Conservation (phyloP, 2,797 vertebrate species). For the Melanotaenia parkinsoni region DNA sequence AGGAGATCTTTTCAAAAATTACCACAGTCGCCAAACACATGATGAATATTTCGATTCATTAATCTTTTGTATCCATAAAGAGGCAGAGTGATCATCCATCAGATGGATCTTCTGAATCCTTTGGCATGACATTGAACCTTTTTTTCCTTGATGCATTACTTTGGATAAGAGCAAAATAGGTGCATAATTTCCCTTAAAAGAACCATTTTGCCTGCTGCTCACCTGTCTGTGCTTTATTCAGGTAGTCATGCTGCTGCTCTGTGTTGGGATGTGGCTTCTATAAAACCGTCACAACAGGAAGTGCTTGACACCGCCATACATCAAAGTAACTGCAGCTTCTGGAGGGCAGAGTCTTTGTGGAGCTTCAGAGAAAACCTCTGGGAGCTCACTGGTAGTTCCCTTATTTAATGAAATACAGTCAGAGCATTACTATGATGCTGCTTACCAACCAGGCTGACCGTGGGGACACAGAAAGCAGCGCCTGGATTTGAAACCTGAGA, state of each 20-base stretch:
- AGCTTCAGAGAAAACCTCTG: conserved; percentile 43
- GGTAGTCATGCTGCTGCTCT: conserved; percentile 3
- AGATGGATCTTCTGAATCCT: background rate
- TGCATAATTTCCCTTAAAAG: too few relatives aligned
- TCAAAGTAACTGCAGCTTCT: conserved; percentile 46
- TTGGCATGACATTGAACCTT: background rate
- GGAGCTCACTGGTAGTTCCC: conserved; percentile 54
- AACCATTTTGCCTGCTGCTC: background rate
- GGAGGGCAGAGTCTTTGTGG: conserved; percentile 24
- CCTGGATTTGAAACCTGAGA: conserved; percentile 64
- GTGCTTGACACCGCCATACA: conserved; percentile 33
- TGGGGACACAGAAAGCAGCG: conserved; percentile 46
- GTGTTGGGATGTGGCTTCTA: conserved; percentile 21
- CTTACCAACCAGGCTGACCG: conserved; percentile 55
- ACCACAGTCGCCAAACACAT: background rate
- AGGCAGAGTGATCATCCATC: too few relatives aligned
- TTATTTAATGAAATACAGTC: conserved; percentile 71
- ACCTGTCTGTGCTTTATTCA: conserved; percentile 3
- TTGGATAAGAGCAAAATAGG: background rate
- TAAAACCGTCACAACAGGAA: conserved; percentile 23
- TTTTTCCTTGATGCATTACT: background rate
- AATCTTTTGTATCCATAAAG: background rate
- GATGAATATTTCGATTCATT: background rate
- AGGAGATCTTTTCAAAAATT: too few relatives aligned
- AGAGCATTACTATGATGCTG: conserved; percentile 70